Conservation (phyloP, 2,113 vertebrate genomes). For the Smithornis capensis region DNA sequence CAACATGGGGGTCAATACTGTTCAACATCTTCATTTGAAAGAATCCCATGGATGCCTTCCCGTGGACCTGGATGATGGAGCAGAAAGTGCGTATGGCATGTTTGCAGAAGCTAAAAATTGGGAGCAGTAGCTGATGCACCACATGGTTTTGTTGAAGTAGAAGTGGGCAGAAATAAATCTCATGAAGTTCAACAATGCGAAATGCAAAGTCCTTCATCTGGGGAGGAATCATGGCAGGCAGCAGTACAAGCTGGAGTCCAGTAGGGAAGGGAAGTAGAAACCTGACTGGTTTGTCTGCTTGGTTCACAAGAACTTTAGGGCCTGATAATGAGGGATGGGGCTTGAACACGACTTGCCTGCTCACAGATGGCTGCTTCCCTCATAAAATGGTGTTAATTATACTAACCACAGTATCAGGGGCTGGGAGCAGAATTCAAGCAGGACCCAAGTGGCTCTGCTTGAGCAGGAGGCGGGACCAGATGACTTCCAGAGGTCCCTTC, state of each 20-base stretch:
- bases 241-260: background rate
- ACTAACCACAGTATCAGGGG: background rate
- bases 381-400: background rate
- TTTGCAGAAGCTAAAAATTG: background rate
- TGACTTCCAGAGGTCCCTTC: background rate
- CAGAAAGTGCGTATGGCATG: background rate
- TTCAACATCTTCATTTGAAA: background rate
- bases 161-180: background rate
- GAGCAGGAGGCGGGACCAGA: background rate
- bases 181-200: background rate
- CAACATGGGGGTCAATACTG: background rate
- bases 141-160: background rate
- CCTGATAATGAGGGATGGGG: background rate
- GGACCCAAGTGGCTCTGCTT: background rate
- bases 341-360: rapidly evolving
- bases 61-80: background rate
- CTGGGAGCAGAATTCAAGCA: background rate
- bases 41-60: no score
- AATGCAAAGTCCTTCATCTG: background rate
- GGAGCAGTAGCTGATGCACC: background rate
- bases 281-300: background rate
- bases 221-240: background rate
- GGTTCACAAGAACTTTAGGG: background rate
- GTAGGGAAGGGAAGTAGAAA: background rate
- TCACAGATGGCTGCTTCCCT: background rate